Conservation (phyloP, 2,797 vertebrate species). For the Lithobates pipiens region DNA sequence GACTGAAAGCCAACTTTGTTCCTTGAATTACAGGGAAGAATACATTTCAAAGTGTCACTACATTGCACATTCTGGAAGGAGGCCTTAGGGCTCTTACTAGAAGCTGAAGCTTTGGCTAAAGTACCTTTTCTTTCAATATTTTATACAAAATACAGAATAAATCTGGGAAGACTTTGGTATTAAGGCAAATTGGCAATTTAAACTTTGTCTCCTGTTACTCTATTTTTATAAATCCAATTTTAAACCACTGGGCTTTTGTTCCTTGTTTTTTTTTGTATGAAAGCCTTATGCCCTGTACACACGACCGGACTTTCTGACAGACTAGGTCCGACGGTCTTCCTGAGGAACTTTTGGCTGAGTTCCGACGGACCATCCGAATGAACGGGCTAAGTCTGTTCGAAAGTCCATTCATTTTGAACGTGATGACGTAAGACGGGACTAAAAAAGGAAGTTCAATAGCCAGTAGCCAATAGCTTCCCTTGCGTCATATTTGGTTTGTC, state of each 20-base stretch:
- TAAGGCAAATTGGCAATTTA: conserved; percentile 19
- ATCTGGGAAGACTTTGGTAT: conserved; percentile 14
- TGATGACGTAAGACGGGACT: no score
- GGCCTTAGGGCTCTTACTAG: background rate
- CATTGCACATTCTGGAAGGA: rapidly evolving
- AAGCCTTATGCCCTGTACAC: no score
- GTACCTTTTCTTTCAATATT: background rate
- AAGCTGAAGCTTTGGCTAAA: background rate
- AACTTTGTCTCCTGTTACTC: conserved; percentile 25
- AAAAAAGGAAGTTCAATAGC: no score
- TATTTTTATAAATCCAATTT: conserved; percentile 17
- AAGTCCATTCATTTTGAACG: no score
- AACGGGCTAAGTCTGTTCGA: no score
- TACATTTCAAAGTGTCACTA: conserved; percentile 18
- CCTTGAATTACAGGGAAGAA: conserved; percentile 46
- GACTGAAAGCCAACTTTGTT: conserved; percentile 39
- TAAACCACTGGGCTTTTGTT: conserved; percentile 29
- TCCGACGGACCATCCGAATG: no score
- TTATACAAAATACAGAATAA: conserved; percentile 25
- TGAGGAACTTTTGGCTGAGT: no score
- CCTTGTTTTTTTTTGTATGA: background rate
- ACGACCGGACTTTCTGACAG: no score
- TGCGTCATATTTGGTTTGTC: no score
- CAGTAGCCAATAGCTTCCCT: no score
- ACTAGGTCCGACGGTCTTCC: no score